Evolutionary conservation across 2,888 invertebrate species (phyloP), one percentile per base, ranked within the genome.

Genomic region (Drosophila neotestacea): DNA sequence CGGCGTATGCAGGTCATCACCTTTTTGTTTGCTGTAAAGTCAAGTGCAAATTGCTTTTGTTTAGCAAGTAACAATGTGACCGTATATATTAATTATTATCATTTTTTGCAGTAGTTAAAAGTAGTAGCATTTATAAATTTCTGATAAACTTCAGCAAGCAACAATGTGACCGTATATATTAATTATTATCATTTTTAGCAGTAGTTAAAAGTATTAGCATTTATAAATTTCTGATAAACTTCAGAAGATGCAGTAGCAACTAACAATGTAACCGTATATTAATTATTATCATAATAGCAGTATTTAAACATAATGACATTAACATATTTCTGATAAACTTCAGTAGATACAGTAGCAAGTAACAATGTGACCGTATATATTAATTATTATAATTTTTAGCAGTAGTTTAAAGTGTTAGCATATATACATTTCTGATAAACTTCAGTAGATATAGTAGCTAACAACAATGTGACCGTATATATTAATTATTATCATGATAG

Each of bases 1-100:
- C 73, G 48, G 32, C 38, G 51, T 62, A 74, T 74, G 74, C 71
- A 71, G 74, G 55, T 74, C 67, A 56, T 50, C 62, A 56, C 51
- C 59, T 67, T 55, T 67, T 55, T 67, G 67, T 59, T 54, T 46
- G 47, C 58, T n/a, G 22, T n/a, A 60, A 42, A 73, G 68, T 68
- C 44, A 68, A 47, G 63, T 69, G 69, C 63, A 47, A 51, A 64
- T 58, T 48, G 36, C 55, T 32, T 47, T 69, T 56, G 64, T 60
- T 64, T 28, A 30, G 4, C 32, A 9, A 36, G 54, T 13, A 61
- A 50, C 34, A 50, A 44, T 73, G 66, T 56, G 60, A 56, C 46
- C 47, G 11, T 61, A 41, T 41, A 34, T 16, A 11, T 11, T 6
- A 10, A n/a, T n/a, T 22, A 27, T 55, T 55, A 16, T 5, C n/a